Base-by-base conservation (phyloP, 2,888 invertebrate species). In the Brachycybe producta region DNA sequence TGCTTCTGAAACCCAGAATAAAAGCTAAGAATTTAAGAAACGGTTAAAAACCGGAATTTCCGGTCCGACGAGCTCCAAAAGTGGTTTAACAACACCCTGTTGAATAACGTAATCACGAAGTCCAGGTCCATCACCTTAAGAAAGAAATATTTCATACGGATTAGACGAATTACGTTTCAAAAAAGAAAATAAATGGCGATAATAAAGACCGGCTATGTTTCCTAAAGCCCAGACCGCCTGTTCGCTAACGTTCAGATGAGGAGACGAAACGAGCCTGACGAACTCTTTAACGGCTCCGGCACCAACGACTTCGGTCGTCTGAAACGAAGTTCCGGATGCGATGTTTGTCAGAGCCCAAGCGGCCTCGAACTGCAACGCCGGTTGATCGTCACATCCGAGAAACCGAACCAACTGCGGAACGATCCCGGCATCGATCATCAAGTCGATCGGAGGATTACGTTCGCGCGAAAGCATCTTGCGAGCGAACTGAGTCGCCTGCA, bases 191-290 rank as follows among this genome's bases (percentile, higher is more conserved):
- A n/a, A 36, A n/a, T 11, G 15, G 24, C 7, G 24, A 8, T 19
- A 27, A 21, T 41, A 41, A 5, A 7, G 11, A 56, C 73, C 74
- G 51, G 94, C 92, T 60, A 97, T 90, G 70, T 98, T 98, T 56
- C 92, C 91, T n/a, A 94, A 71, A 0, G 95, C 95, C 97, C 87
- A 95, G 0, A 92, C 86, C n/a, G 88, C 82, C 67, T 94, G 92
- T 63, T 94, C 92, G 1, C 85, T 82, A 1, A 85, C 79, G 57
- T 81, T 76, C 0, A 75, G 67, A 34, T 77, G 72, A 1, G 75
- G 69, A 0, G 84, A 82, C 5, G 73, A 67, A 0, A 94, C 69
- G 13, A 97, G 71, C 0, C 70, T 64, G 21, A 91, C 77, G 46
- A 98, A 76, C 52, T 80, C 79, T 0, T 84, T 84, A 21, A 97